Evolutionary conservation across 2,113 vertebrate genomes (phyloP), one percentile per base, ranked within the genome.

Genomic region (Alethe diademata): DNA sequence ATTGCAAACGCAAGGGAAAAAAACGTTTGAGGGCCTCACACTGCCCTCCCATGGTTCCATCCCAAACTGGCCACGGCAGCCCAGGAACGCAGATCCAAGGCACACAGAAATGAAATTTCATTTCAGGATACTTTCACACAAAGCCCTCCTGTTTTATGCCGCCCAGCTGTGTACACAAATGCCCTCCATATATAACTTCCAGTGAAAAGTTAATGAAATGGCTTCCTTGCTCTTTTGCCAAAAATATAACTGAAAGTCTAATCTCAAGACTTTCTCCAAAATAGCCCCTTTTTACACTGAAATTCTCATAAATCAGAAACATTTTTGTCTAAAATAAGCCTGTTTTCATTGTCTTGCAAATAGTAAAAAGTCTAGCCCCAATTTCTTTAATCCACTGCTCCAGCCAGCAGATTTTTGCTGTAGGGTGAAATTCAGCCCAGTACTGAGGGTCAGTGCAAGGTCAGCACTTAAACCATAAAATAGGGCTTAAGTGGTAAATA

Each of bases 81-180:
- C 75, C 71, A 78, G 71, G 96, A 91, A 92, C 6, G 5, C 66
- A 48, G 74, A 62, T 47, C 64, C 75, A 48, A 90, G 51, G 62
- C 43, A 31, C 45, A 19, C 7, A 93, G 88, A 96, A 96, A 91
- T 86, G 67, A 95, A 91, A 96, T 94, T 96, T 97, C 74, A 83
- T 94, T 96, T 93, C 50, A 24, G 92, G 89, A 83, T 94, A 95
- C 94, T 96, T 96, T 93, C 82, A 86, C 81, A 96, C 95, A 97
- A 97, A 97, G 95, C 90, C 72, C 93, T 92, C 85, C 90, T 94
- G 92, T 97, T 96, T 97, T 94, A 96, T 93, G 81, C 96, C 88
- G 88, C 93, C 93, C 95, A 96, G 96, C 95, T 97, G 95, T 97
- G 94, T 96, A 96, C 85, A 97, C 95, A 95, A 95, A 90, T 83